phyloP scores from a whole-genome alignment of 2,888 invertebrate species.

The Meandrusa payeni region DNA sequence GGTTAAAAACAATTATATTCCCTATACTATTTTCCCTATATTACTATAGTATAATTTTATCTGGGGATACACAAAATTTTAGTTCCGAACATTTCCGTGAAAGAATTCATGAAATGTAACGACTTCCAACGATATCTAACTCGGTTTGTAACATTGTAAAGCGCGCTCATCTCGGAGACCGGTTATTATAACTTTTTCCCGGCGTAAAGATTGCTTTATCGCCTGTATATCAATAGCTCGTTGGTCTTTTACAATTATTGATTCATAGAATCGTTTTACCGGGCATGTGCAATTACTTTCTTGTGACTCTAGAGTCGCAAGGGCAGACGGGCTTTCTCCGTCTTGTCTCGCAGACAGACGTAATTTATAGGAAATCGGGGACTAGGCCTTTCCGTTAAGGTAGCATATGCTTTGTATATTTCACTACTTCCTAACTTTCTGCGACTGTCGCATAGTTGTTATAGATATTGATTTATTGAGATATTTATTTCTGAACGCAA shows the following conservation, averaged over 20 bases:
- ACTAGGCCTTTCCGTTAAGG: slow-evolving; percentile 47
- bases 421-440: slow-evolving; percentile 53
- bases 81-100: no score
- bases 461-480: slow-evolving; percentile 71
- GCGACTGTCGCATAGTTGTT: slow-evolving; percentile 51
- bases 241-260: slow-evolving; percentile 21
- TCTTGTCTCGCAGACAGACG: slow-evolving; percentile 46
- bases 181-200: slow-evolving; percentile 6
- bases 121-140: no score
- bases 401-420: slow-evolving; percentile 45
- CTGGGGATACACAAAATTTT: no score
- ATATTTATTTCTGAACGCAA: slow-evolving; percentile 44
- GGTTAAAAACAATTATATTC: no score
- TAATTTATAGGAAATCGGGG: slow-evolving; percentile 44
- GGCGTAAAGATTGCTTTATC: slow-evolving; percentile 16
- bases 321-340: slow-evolving; percentile 74
- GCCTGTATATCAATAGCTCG: slow-evolving; percentile 6
- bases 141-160: slow-evolving; percentile 5
- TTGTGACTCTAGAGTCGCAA: slow-evolving; percentile 67
- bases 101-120: no score
- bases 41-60: no score
- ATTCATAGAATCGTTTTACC: slow-evolving; percentile 61
- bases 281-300: slow-evolving; percentile 65
- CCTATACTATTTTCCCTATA: no score
- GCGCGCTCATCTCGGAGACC: not conserved